Base-by-base conservation (phyloP, 2,113 vertebrate species). In the Otocyon megalotis region DNA sequence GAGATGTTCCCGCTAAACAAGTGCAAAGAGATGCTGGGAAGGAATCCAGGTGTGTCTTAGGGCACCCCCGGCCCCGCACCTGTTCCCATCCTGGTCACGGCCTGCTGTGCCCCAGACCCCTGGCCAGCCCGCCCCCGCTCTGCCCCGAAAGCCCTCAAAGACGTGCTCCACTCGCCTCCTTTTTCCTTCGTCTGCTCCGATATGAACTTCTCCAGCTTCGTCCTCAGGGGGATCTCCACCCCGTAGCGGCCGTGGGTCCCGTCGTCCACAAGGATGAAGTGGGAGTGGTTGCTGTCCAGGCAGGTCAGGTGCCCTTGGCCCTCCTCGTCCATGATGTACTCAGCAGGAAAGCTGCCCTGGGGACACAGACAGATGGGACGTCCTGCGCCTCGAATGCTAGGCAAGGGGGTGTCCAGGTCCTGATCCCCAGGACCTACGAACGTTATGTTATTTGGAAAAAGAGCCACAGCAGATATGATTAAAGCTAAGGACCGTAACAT, bases 181-280 rank as follows among this genome's bases (percentile, higher is more conserved):
- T 98, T 98, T 50, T 98, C 98, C 84, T 98, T 99, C 3, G 97
- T 99, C 97, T 99, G 99, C 94, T 99, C 96, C 0, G 99, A 99
- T 92, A 99, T 99, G 96, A 98, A 99, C 98, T 99, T 99, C 98
- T 99, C 99, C 97, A 99, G 98, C 16, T 88, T 97, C 12, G 99
- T 98, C 77, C 99, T 98, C 92, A 99, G 98, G 11, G 99, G 97
- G 8, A 99, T 99, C 88, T 90, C 88, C 3, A 90, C 99, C 0
- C 99, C 99, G 0, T 99, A 99, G 37, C 26, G 97, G 53, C 99
- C 99, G 0, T 99, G 99, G 2, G 99, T 99, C 12, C 99, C 99
- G 0, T 99, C 98, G 0, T 99, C 99, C 98, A 99, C 99, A 67
- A 99, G 98, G 97, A 99, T 99, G 98, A 99, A 99, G 96, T 99